Conservation (phyloP, 1,140 invertebrate species). For the Pinna nobilis region DNA sequence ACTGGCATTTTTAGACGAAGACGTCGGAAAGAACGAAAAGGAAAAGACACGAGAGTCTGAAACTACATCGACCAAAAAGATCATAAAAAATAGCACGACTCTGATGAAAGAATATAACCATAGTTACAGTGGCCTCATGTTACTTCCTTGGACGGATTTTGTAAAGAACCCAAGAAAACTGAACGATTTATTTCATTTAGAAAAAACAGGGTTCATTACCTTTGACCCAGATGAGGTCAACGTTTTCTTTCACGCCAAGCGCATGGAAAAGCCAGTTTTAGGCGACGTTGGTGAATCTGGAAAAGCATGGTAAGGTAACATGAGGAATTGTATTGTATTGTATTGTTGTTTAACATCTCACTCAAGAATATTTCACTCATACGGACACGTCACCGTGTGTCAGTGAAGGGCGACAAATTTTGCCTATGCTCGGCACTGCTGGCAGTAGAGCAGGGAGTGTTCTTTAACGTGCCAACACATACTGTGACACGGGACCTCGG, state of each 20-base stretch:
- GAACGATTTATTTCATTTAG: constrained; percentile 51
- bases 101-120: constrained; percentile 43
- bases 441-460: no score
- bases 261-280: constrained; percentile 51
- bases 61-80: not conserved
- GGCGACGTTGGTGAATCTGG: constrained; percentile 55
- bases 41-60: not conserved
- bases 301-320: constrained; percentile 49
- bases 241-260: constrained; percentile 55
- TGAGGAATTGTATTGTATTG: no score
- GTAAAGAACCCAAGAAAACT: constrained; percentile 45
- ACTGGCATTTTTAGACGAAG: not conserved
- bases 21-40: no score
- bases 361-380: no score
- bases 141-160: constrained; percentile 60
- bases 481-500: no score
- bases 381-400: no score
- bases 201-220: constrained; percentile 49
- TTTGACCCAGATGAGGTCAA: constrained; percentile 57
- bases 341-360: no score
- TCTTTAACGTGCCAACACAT: no score
- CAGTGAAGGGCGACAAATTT: no score
- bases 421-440: no score
- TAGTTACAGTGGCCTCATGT: constrained; percentile 44
- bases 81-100: constrained; percentile 29